Conservation (phyloP, 2,888 invertebrate species). For the Eurytoma adleriae region DNA sequence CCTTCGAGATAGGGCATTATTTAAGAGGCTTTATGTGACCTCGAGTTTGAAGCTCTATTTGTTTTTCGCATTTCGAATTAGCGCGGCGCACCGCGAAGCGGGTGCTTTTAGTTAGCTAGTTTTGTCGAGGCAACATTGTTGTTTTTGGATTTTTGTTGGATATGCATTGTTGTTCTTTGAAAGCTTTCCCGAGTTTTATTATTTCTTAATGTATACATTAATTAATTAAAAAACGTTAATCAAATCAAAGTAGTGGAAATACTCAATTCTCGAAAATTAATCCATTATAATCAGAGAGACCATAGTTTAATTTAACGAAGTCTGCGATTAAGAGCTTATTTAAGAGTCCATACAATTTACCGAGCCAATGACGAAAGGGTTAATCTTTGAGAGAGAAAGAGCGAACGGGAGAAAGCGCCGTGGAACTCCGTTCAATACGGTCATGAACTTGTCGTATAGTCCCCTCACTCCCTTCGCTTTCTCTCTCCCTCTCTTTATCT, state of each 20-base stretch:
- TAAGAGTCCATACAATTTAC: slow-evolving; percentile 58
- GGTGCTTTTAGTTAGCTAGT: neutral
- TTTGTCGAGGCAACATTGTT: neutral
- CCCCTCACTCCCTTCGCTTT: slow-evolving; percentile 1
- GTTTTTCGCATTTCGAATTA: slow-evolving; percentile 23
- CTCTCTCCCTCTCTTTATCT: slow-evolving; percentile 69
- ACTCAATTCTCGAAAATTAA: slow-evolving; percentile 4
- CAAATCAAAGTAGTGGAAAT: neutral
- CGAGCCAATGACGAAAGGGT: slow-evolving; percentile 57
- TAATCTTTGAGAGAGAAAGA: slow-evolving; percentile 50
- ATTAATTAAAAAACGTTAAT: neutral
- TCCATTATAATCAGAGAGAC: slow-evolving; percentile 33
- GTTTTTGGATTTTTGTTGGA: neutral
- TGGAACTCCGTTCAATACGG: slow-evolving; percentile 50
- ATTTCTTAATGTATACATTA: neutral
- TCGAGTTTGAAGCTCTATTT: slow-evolving; percentile 5
- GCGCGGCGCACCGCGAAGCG: neutral
- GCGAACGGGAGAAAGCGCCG: slow-evolving; percentile 22
- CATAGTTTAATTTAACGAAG: slow-evolving; percentile 54
- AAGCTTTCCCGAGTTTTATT: too few species aligned
- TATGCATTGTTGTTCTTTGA: too few species aligned
- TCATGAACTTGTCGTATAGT: slow-evolving; percentile 57
- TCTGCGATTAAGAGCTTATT: slow-evolving; percentile 57
- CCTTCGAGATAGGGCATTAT: slow-evolving; percentile 32
- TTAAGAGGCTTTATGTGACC: slow-evolving; percentile 43